These are phyloP conservation scores for Brachyistius frenatus DNA, from an alignment of 2,113 vertebrate genomes.

Conservation along the genomic window DNA sequence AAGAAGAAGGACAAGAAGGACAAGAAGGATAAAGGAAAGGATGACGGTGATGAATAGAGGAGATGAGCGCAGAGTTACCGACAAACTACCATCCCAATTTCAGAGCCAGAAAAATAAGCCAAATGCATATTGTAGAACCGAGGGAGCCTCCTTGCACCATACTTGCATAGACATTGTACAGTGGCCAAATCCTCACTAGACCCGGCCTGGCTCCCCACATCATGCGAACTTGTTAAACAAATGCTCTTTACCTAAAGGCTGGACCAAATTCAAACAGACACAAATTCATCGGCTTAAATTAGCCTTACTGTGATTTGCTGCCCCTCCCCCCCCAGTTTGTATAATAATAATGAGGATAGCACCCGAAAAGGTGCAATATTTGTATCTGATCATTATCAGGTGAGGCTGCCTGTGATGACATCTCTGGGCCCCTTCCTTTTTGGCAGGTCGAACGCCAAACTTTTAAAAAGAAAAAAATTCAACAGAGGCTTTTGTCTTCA, in stretches of 20 bases:
- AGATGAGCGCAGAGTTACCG: conserved; percentile 74
- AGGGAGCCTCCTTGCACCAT: conserved; percentile 61
- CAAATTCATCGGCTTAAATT: conserved; percentile 53
- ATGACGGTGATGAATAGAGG: conserved; percentile 92
- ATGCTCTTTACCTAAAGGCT: conserved; percentile 46
- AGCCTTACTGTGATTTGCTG: conserved; percentile 61
- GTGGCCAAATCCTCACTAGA: conserved; percentile 68
- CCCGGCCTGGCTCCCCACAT: conserved; percentile 43
- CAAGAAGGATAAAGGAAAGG: conserved; percentile 91
- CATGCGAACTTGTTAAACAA: conserved; percentile 50
- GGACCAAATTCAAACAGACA: conserved; percentile 72
- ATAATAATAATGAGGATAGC: conserved; percentile 54
- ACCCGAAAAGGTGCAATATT: conserved; percentile 61
- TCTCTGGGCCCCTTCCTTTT: conserved; percentile 59
- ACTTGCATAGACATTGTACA: conserved; percentile 75
- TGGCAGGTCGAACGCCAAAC: conserved; percentile 52
- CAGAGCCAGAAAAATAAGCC: conserved; percentile 75
- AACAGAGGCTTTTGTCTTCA: conserved; percentile 60
- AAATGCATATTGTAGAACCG: conserved; percentile 68
- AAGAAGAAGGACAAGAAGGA: conserved; percentile 95
- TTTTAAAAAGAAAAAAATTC: conserved; percentile 18
- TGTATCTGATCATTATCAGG: conserved; percentile 70
- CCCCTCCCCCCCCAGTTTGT: conserved; percentile 43
- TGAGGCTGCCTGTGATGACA: conserved; percentile 56
- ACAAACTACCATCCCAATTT: conserved; percentile 64